A percentile compares a stretch with the other conserved stretches of the same genome.
These are phyloP conservation scores for Cichladusa arquata DNA, from an alignment of 2,113 vertebrate genomes.

Conservation along the genomic window DNA sequence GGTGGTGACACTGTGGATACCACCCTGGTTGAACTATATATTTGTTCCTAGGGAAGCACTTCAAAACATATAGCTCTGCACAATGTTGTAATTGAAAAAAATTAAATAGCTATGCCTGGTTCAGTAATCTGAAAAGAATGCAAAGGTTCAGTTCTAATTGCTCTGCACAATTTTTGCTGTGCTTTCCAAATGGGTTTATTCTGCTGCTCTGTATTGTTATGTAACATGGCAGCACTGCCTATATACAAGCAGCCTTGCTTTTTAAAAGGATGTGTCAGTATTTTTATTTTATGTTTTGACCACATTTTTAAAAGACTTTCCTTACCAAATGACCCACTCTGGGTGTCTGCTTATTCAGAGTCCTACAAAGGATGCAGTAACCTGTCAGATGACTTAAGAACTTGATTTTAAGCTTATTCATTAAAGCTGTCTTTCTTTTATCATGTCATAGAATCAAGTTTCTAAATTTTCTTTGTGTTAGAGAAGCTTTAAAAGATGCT, in stretches of 20 bases:
- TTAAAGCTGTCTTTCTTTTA: neutral
- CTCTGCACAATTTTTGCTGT: neutral
- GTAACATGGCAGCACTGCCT: neutral
- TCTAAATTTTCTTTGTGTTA: neutral
- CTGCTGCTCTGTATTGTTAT: neutral
- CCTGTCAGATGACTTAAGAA: neutral
- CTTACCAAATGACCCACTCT: neutral
- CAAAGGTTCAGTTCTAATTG: neutral
- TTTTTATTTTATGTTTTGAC: neutral
- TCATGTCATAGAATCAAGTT: neutral
- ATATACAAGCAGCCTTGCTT: neutral
- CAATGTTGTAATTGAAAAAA: slow-evolving; percentile 34
- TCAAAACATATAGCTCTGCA: slow-evolving; percentile 29
- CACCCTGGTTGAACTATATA: slow-evolving; percentile 45
- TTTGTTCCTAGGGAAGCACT: slow-evolving; percentile 24
- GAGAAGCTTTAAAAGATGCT: neutral
- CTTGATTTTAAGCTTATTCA: neutral
- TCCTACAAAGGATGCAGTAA: neutral
- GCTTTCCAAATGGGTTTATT: neutral
- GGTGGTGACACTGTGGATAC: slow-evolving; percentile 34
- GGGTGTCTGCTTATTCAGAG: neutral
- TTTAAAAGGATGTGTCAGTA: neutral
- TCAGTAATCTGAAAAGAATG: slow-evolving; percentile 41
- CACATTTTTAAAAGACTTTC: neutral
- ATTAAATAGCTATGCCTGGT: neutral